A percentile compares a stretch with the other conserved stretches of the same genome.
Conservation (phyloP, 92 coral and sea anemone species). For the Epizoanthus scotinus region DNA sequence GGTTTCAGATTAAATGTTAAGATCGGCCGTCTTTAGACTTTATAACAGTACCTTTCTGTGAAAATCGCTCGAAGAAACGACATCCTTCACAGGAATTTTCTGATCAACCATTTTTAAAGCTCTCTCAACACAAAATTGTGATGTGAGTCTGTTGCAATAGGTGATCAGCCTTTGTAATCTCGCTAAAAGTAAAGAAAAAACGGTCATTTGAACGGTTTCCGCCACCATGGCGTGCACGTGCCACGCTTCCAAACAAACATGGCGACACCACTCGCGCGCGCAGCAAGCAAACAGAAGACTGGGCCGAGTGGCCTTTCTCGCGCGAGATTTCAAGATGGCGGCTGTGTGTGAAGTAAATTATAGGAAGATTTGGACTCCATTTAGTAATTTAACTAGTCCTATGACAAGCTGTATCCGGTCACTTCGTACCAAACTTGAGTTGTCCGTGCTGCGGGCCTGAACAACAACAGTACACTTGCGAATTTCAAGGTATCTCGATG, state of each 20-base stretch:
- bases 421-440: no score
- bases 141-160: not conserved
- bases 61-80: not conserved
- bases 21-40: not conserved
- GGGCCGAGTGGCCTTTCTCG: no score
- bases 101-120: slow-evolving; percentile 23
- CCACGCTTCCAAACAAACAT: not conserved
- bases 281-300: slow-evolving; percentile 13
- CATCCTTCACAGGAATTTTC: not conserved
- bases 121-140: not conserved
- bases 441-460: no score
- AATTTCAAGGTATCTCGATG: no score
- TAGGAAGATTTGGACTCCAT: no score
- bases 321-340: no score
- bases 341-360: no score
- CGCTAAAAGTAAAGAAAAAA: not conserved
- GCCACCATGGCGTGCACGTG: slow-evolving; percentile 45
- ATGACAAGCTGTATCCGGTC: no score
- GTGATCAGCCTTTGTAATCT: not conserved
- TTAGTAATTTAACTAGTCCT: no score
- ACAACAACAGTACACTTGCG: no score
- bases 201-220: slow-evolving; percentile 35
- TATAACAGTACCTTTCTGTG: slow-evolving; percentile 24
- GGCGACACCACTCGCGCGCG: slow-evolving; percentile 5
- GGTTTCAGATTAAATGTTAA: not conserved